Evolutionary conservation across 2,797 vertebrate genomes (phyloP).

Genomic region (Megalops cyprinoides): DNA sequence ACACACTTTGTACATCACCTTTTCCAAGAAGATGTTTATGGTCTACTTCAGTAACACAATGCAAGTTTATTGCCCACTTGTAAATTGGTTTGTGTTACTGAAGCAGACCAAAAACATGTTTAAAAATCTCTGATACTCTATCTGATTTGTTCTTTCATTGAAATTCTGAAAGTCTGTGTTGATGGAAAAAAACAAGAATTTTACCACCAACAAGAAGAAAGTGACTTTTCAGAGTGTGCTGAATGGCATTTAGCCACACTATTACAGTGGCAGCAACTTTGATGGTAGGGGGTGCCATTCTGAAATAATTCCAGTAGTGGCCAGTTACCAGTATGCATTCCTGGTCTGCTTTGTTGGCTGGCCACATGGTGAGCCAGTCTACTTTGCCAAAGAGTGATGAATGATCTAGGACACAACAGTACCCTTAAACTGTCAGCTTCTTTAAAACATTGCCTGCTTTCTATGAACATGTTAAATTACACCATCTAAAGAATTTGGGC

Average conservation of each 20-base stretch:
- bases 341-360: not conserved
- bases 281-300: not conserved
- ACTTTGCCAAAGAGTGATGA: not conserved
- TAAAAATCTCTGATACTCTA: not conserved
- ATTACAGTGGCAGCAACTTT: not conserved
- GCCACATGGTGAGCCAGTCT: not conserved
- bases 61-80: too few relatives aligned
- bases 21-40: not conserved
- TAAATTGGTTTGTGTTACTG: not conserved
- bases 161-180: too few relatives aligned
- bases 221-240: too few relatives aligned
- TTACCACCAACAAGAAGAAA: too few relatives aligned
- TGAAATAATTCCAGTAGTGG: not conserved
- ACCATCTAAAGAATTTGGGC: too few relatives aligned
- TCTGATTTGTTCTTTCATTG: not conserved
- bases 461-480: not conserved
- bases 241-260: too few relatives aligned
- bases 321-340: not conserved
- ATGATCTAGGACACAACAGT: not conserved
- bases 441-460: not conserved
- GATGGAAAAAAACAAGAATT: too few relatives aligned
- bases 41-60: too few relatives aligned
- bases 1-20: not conserved
- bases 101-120: not conserved
- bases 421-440: not conserved